Evolutionary conservation across 2,888 invertebrate species (phyloP).

Genomic region (Polyommatus icarus): DNA sequence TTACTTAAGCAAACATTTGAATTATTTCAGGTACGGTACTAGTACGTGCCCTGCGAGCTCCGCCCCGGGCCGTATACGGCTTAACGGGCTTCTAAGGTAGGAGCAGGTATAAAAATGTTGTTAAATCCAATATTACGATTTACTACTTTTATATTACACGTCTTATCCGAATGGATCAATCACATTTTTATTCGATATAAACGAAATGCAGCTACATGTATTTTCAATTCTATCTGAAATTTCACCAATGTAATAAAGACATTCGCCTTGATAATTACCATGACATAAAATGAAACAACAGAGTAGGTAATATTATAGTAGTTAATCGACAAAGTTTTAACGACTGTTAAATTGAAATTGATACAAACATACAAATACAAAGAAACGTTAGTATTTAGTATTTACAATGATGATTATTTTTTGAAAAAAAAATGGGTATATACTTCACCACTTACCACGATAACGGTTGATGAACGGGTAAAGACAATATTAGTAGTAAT

Average conservation of each 20-base stretch:
- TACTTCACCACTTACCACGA: neutral
- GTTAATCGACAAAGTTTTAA: too few species aligned
- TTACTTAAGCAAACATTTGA: neutral
- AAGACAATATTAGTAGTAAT: neutral
- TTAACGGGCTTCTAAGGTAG: neutral
- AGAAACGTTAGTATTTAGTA: too few species aligned
- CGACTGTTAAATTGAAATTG: too few species aligned
- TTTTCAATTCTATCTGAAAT: too few species aligned
- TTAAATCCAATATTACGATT: neutral
- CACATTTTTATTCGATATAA: neutral
- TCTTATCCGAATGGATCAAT: neutral
- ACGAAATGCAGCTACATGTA: neutral
- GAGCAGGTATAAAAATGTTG: constrained; percentile 9
- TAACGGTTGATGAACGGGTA: neutral
- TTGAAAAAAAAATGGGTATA: too few species aligned
- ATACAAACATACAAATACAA: too few species aligned
- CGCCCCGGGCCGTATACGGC: neutral
- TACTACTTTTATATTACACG: constrained; percentile 4
- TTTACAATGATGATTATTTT: too few species aligned
- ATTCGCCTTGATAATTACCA: too few species aligned
- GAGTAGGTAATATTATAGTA: too few species aligned
- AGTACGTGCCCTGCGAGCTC: neutral
- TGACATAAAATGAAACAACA: too few species aligned
- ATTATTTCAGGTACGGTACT: constrained; percentile 1
- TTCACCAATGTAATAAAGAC: too few species aligned